These are phyloP conservation scores for Caerostris darwini DNA, from an alignment of 1,140 invertebrate genomes.

Conservation along the genomic window DNA sequence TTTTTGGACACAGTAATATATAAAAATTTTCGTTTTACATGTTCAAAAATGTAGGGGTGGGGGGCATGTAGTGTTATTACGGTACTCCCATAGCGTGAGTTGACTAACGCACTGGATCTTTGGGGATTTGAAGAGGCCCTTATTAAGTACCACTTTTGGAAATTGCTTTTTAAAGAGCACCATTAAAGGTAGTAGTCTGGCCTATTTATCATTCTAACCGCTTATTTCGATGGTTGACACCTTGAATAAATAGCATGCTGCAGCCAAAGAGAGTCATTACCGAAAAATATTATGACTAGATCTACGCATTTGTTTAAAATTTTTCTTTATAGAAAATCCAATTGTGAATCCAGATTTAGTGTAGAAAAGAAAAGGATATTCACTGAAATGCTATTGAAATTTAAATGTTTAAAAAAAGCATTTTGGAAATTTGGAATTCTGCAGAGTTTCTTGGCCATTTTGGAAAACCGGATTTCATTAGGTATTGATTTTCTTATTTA, in stretches of 20 bases:
- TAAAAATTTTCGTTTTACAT: neutral
- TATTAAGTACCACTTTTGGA: conserved; percentile 13
- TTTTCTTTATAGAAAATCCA: too few relatives aligned
- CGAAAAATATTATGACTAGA: neutral
- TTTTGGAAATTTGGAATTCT: too few relatives aligned
- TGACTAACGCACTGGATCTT: neutral
- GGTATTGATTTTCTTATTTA: too few relatives aligned
- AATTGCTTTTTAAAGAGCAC: conserved; percentile 4
- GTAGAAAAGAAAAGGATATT: too few relatives aligned
- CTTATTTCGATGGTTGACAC: neutral
- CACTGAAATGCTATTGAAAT: too few relatives aligned
- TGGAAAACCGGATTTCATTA: too few relatives aligned
- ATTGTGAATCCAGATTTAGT: too few relatives aligned
- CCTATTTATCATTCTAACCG: neutral
- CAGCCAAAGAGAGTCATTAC: neutral
- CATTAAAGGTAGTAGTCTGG: neutral
- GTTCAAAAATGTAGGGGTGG: neutral
- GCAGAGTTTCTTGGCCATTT: too few relatives aligned
- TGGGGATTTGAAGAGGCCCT: neutral
- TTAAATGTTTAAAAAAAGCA: too few relatives aligned
- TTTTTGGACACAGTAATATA: too few relatives aligned
- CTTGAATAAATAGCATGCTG: neutral
- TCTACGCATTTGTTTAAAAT: too few relatives aligned
- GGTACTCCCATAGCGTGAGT: neutral
- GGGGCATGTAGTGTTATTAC: neutral